Percentiles rank a stretch among this genome's conserved stretches.
phyloP scores from a whole-genome alignment of 2,113 vertebrate species.

The Chaetura pelagica region DNA sequence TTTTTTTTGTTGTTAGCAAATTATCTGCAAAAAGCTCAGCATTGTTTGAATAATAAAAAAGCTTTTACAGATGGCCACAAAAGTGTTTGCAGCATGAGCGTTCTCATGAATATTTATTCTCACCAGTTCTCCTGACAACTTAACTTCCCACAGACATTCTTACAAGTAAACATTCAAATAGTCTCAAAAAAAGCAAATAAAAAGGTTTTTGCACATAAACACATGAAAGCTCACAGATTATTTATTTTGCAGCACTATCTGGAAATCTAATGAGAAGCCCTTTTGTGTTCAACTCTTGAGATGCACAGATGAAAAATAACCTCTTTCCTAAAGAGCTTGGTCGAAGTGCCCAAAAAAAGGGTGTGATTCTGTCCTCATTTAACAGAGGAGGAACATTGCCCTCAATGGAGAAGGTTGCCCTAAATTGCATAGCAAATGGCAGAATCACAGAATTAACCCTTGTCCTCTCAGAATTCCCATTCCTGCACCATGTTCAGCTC shows the following conservation, averaged over 20 bases:
- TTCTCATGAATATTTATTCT: slow-evolving; percentile 68
- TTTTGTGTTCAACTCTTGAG: slow-evolving; percentile 15
- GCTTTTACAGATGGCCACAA: slow-evolving; percentile 52
- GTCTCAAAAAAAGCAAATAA: slow-evolving; percentile 4
- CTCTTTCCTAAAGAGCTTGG: not conserved
- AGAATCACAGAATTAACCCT: not conserved
- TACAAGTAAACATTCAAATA: slow-evolving; percentile 16
- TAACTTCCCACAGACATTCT: slow-evolving; percentile 27
- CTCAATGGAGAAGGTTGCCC: not conserved
- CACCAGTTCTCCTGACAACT: slow-evolving; percentile 33
- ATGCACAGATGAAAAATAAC: not conserved
- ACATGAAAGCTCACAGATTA: not conserved
- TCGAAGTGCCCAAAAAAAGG: not conserved
- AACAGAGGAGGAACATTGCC: not conserved
- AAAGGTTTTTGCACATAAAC: slow-evolving; percentile 28
- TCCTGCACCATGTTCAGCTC: not conserved
- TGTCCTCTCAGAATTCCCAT: not conserved
- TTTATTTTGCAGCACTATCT: not conserved
- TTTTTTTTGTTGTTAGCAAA: not conserved
- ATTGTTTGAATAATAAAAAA: slow-evolving; percentile 60
- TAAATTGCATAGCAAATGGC: not conserved
- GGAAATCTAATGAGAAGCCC: slow-evolving; percentile 28
- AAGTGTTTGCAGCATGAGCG: not conserved
- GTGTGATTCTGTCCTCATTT: not conserved
- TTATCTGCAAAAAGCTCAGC: slow-evolving; percentile 42